Conservation (phyloP, 37 sponge, comb jelly and placozoan species). For the Axinella damicornis region DNA sequence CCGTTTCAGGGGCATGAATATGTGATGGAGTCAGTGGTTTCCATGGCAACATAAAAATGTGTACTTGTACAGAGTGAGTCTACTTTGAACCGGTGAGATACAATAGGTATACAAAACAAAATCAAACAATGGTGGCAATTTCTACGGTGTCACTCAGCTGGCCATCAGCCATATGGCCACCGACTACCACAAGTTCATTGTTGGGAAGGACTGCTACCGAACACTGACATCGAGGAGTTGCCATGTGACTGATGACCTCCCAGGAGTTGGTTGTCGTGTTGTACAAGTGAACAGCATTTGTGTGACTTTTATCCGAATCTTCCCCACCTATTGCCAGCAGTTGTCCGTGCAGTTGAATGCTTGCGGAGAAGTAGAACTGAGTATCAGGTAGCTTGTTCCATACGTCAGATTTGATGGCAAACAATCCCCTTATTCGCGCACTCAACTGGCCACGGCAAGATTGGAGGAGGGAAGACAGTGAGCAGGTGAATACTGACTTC, state of each 20-base stretch:
- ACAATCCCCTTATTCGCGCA: not conserved
- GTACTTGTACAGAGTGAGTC: too few species aligned
- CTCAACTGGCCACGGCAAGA: not conserved
- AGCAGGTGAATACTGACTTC: not conserved
- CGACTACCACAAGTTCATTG: conserved; percentile 4
- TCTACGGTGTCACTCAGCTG: not conserved
- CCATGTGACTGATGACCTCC: conserved; percentile 15
- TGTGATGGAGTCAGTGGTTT: too few species aligned
- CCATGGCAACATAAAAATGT: too few species aligned
- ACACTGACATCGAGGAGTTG: not conserved
- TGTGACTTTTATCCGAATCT: not conserved
- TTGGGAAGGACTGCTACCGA: not conserved
- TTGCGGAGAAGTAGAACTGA: not conserved
- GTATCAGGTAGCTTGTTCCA: not conserved
- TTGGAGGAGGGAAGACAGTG: not conserved
- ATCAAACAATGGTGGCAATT: conserved; percentile 2
- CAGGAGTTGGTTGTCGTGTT: not conserved
- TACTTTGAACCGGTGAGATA: not conserved
- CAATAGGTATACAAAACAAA: too few species aligned
- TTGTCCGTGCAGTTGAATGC: not conserved
- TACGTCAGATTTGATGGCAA: not conserved
- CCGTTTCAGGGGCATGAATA: too few species aligned
- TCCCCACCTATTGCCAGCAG: conserved; percentile 1
- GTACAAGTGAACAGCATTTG: not conserved
- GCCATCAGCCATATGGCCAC: not conserved